phyloP scores from a whole-genome alignment of 2,113 vertebrate species.

The Actenoides lindsayi region DNA sequence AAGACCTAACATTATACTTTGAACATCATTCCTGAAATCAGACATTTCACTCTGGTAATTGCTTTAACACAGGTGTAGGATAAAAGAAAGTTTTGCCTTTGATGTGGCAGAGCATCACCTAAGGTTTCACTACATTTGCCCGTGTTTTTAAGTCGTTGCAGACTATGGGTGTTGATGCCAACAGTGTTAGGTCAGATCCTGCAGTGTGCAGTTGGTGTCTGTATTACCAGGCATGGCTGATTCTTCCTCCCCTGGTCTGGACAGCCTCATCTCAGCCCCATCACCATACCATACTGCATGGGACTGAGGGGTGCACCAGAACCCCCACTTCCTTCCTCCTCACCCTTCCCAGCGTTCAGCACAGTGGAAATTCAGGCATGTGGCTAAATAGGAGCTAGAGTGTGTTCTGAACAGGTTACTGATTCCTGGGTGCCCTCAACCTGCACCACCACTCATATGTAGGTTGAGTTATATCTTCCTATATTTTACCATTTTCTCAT shows the following conservation, averaged over 20 bases:
- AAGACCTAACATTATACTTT: not conserved
- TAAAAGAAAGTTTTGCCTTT: not conserved
- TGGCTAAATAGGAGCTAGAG: not conserved
- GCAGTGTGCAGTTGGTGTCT: not conserved
- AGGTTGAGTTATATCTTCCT: not conserved
- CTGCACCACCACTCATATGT: not conserved
- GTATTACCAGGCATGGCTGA: not conserved
- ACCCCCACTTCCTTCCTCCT: not conserved
- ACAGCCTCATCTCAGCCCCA: not conserved
- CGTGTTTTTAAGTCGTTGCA: rapidly evolving
- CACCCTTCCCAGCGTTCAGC: not conserved
- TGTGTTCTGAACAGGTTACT: not conserved
- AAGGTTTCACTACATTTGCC: not conserved
- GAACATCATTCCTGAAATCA: not conserved
- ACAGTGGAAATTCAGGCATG: not conserved
- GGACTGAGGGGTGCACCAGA: not conserved
- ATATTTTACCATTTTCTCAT: not conserved
- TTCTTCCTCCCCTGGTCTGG: not conserved
- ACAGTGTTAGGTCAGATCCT: rapidly evolving
- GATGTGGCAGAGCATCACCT: rapidly evolving
- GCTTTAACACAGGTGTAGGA: not conserved
- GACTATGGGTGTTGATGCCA: not conserved
- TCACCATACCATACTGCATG: rapidly evolving
- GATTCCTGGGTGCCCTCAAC: not conserved
- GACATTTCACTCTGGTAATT: not conserved